Evolutionary conservation across 2,888 invertebrate genomes (phyloP).

Genomic region (Phaedon cochleariae): DNA sequence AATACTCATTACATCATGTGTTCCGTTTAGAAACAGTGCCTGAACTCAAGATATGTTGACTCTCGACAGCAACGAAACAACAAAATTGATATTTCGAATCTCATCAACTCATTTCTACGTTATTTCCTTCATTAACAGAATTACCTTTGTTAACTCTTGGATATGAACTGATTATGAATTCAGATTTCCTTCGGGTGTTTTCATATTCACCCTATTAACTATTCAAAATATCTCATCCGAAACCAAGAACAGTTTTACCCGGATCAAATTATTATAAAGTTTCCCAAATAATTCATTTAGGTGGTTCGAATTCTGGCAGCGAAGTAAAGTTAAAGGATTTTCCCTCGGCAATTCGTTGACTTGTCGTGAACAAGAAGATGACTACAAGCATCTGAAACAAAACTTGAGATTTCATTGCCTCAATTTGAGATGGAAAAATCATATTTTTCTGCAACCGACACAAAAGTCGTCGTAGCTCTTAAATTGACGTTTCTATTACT

Average conservation of each 20-base stretch:
- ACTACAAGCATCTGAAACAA: neutral
- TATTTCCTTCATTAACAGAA: conserved; percentile 9
- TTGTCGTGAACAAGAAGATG: neutral
- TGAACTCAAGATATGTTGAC: no score
- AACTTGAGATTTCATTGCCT: neutral
- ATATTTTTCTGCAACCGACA: no score
- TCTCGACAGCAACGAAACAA: no score
- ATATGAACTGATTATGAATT: conserved; percentile 24
- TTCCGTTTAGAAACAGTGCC: no score
- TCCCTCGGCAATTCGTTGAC: neutral
- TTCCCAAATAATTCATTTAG: conserved; percentile 33
- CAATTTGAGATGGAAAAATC: no score
- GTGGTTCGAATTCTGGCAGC: conserved; percentile 25
- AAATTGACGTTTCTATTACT: no score
- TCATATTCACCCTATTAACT: conserved; percentile 28
- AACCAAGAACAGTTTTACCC: conserved; percentile 26
- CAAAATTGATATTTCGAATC: no score
- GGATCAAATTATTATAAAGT: conserved; percentile 30
- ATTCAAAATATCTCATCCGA: conserved; percentile 33
- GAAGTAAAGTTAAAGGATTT: conserved; percentile 15
- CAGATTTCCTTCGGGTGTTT: conserved; percentile 28
- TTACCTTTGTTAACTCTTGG: conserved; percentile 14
- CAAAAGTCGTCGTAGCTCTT: no score
- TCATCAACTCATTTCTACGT: neutral
- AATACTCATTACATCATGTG: no score